phyloP scores from a whole-genome alignment of 1,140 invertebrate genomes.

The Oedothorax gibbosus region DNA sequence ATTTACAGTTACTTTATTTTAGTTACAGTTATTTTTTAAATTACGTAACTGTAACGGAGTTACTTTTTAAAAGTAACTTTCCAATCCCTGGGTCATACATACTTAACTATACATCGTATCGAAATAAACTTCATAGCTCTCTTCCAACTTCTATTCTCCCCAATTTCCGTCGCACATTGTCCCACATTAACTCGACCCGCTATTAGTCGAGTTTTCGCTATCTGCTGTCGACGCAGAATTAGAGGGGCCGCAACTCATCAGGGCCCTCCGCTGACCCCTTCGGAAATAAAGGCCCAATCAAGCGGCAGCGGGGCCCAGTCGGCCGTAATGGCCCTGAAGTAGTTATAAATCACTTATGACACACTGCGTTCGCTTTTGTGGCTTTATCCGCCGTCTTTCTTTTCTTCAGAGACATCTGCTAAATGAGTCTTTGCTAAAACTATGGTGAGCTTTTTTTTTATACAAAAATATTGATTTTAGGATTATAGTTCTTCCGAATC shows the following conservation, averaged over 20 bases:
- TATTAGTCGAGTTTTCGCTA: constrained; percentile 19
- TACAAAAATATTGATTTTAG: neutral
- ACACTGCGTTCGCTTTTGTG: constrained; percentile 29
- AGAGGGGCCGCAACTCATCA: constrained; percentile 50
- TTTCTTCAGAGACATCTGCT: constrained; percentile 4
- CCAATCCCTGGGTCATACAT: too few species aligned
- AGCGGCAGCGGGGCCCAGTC: constrained; percentile 28
- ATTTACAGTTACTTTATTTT: too few species aligned
- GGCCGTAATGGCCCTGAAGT: constrained; percentile 50
- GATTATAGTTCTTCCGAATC: too few species aligned
- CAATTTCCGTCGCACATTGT: neutral
- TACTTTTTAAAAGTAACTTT: too few species aligned
- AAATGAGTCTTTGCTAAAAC: neutral
- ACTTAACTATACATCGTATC: too few species aligned
- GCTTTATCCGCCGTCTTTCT: constrained; percentile 24
- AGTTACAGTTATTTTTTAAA: too few species aligned
- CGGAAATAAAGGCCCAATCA: constrained; percentile 57
- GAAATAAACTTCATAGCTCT: too few species aligned
- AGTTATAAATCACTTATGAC: constrained; percentile 61
- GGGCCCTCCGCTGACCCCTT: constrained; percentile 30
- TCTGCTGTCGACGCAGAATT: constrained; percentile 35
- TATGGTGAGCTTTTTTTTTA: neutral
- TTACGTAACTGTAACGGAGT: too few species aligned
- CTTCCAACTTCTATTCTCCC: neutral
- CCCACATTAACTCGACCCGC: neutral